phyloP scores from a whole-genome alignment of 1,140 invertebrate species.

The Calycopis cecrops region DNA sequence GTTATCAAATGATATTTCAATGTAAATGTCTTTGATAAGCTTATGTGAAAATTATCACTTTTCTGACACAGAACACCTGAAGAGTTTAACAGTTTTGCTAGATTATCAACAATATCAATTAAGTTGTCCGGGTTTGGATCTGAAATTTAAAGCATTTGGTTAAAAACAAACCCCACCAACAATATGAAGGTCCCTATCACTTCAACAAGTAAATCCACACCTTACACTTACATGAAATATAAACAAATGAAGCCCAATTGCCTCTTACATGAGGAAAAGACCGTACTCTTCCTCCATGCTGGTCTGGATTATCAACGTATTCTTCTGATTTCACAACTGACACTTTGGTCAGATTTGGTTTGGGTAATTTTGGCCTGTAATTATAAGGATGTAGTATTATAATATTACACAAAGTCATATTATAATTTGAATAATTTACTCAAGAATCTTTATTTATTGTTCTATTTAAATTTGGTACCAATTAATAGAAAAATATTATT shows the following conservation, averaged over 20 bases:
- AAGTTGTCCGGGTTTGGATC: constrained; percentile 42
- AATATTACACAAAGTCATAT: too few species aligned
- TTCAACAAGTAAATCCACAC: too few species aligned
- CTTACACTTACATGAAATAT: constrained; percentile 79
- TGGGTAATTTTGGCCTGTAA: constrained; percentile 47
- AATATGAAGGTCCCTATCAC: too few species aligned
- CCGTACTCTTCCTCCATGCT: constrained; percentile 80
- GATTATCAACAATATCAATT: constrained; percentile 36
- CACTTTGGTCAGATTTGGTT: constrained; percentile 46
- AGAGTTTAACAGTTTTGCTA: constrained; percentile 29
- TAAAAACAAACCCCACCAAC: too few species aligned
- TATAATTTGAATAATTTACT: too few species aligned
- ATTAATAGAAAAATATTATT: neutral
- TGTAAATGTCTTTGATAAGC: constrained; percentile 60
- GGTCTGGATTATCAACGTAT: constrained; percentile 75
- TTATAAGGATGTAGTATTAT: neutral
- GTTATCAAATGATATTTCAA: constrained; percentile 56
- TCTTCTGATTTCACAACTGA: constrained; percentile 32
- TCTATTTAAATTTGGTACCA: too few species aligned
- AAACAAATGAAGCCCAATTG: constrained; percentile 87
- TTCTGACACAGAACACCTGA: constrained; percentile 33
- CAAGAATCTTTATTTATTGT: too few species aligned
- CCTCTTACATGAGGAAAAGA: constrained; percentile 86
- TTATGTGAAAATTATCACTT: constrained; percentile 62
- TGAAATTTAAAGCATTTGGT: constrained; percentile 28